These are phyloP conservation scores for Atta texana DNA, from an alignment of 1,140 invertebrate genomes.

Conservation along the genomic window DNA sequence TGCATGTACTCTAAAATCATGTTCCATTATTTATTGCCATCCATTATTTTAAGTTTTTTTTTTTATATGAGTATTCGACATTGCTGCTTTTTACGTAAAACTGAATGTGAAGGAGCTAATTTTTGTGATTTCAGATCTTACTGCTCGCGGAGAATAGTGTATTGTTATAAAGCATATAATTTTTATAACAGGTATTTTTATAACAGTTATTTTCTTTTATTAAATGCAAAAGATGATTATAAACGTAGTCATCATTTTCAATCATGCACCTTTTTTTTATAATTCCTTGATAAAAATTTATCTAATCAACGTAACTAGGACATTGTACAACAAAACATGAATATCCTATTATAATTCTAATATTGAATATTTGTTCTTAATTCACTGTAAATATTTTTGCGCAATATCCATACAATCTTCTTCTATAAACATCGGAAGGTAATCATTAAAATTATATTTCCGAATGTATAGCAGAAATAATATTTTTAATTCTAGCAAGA, in stretches of 20 bases:
- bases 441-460: background rate
- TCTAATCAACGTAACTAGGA: background rate
- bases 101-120: background rate
- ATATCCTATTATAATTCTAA: conserved; percentile 6
- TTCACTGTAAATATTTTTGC: background rate
- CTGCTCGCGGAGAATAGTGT: background rate
- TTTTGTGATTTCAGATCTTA: background rate
- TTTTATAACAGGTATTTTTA: background rate
- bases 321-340: background rate
- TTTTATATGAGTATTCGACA: background rate
- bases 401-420: background rate
- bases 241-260: background rate
- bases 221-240: background rate
- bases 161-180: background rate
- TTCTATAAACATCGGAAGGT: background rate
- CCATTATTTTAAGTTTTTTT: background rate
- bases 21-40: background rate
- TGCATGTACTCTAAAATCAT: background rate
- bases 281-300: conserved; percentile 9
- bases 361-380: conserved; percentile 31
- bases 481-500: background rate
- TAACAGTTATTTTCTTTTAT: background rate
- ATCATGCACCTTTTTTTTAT: background rate
- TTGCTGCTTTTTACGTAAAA: background rate
- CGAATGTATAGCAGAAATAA: conserved; percentile 2